Conservation (phyloP, 2,888 invertebrate genomes). For the Myopa testacea region DNA sequence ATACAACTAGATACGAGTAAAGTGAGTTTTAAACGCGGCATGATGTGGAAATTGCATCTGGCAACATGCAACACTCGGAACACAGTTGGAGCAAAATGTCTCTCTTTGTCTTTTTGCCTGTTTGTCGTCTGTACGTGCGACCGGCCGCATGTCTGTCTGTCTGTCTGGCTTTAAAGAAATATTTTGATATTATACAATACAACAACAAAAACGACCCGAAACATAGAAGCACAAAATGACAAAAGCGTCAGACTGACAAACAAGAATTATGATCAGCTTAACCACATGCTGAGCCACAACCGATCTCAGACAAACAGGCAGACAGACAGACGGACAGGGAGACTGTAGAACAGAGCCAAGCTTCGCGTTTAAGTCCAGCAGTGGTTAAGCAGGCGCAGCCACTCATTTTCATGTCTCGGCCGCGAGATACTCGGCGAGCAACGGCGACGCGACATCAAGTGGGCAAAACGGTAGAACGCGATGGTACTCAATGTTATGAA, state of each 20-base stretch:
- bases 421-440: background rate
- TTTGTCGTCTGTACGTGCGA: background rate
- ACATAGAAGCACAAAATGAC: constrained; percentile 42
- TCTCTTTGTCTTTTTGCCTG: background rate
- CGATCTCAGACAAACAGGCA: constrained; percentile 34
- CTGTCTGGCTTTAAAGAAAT: constrained; percentile 28
- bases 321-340: constrained; percentile 14
- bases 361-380: constrained; percentile 1
- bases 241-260: constrained; percentile 59
- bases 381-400: constrained; percentile 1
- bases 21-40: background rate
- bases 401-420: constrained; percentile 3
- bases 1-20: too few relatives aligned
- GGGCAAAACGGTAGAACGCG: constrained; percentile 1
- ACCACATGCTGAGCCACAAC: constrained; percentile 64
- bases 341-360: constrained; percentile 1
- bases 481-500: background rate
- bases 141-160: constrained; percentile 1
- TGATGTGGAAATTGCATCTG: background rate
- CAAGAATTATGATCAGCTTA: constrained; percentile 68
- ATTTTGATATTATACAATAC: constrained; percentile 35
- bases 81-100: background rate
- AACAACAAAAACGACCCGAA: constrained; percentile 35
- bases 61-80: constrained; percentile 12
- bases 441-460: background rate